These are phyloP conservation scores for Cynaeus angustus DNA, from an alignment of 2,888 invertebrate genomes.

Conservation along the genomic window DNA sequence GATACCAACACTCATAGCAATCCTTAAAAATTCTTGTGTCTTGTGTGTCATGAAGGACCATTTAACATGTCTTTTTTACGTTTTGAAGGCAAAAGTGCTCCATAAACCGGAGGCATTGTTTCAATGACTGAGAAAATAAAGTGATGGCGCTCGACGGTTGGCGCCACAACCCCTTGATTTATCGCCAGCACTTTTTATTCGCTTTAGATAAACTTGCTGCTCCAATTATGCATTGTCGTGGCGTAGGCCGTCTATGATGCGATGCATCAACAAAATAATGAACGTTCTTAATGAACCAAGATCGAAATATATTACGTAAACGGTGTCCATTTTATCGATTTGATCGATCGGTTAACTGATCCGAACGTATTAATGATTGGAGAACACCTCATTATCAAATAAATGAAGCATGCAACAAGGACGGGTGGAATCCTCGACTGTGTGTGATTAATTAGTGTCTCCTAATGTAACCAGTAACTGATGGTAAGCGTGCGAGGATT, in stretches of 20 bases:
- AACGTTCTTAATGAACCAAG: conserved; percentile 31
- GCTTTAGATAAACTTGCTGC: conserved; percentile 3
- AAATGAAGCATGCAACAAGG: conserved; percentile 58
- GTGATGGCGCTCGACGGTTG: conserved; percentile 25
- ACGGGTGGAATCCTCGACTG: conserved; percentile 48
- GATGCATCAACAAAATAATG: conserved; percentile 5
- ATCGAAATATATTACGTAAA: conserved; percentile 45
- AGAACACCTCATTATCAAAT: conserved; percentile 58
- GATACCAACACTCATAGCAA: too few species aligned
- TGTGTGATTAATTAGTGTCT: conserved; percentile 57
- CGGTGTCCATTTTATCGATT: conserved; percentile 48
- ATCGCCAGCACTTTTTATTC: conserved; percentile 33
- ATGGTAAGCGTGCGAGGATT: conserved; percentile 43
- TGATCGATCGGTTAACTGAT: conserved; percentile 55
- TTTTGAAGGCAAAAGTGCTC: too few species aligned
- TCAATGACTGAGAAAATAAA: not conserved
- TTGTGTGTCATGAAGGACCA: too few species aligned
- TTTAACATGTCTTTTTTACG: too few species aligned
- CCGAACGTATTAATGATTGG: conserved; percentile 55
- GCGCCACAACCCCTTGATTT: conserved; percentile 40
- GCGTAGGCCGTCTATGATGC: conserved; percentile 25
- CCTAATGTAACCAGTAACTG: conserved; percentile 52
- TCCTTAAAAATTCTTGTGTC: too few species aligned
- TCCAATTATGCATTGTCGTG: conserved; percentile 16
- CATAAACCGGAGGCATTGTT: too few species aligned